Conservation (phyloP, 2,888 invertebrate species). For the Nymphalis urticae region DNA sequence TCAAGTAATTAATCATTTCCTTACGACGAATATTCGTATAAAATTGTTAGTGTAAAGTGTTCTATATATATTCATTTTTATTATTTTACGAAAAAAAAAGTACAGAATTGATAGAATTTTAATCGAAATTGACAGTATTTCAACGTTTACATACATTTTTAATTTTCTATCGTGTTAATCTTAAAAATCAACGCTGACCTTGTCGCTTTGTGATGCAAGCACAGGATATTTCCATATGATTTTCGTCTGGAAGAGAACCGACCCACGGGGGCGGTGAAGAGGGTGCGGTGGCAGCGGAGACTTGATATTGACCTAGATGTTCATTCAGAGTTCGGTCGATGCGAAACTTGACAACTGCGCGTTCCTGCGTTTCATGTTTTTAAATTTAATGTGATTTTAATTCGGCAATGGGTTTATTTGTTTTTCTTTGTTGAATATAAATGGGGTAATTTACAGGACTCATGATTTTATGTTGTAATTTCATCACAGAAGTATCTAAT, state of each 20-base stretch:
- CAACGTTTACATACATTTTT: not conserved
- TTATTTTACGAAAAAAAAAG: not conserved
- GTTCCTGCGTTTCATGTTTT: constrained; percentile 76
- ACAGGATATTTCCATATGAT: constrained; percentile 60
- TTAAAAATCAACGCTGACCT: constrained; percentile 11
- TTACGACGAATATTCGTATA: not conserved
- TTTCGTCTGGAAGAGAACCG: constrained; percentile 61
- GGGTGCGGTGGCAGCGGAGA: constrained; percentile 61
- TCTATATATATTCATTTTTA: not conserved
- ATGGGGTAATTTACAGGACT: constrained; percentile 21
- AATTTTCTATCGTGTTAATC: not conserved
- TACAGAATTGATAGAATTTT: too few relatives aligned
- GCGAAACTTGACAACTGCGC: constrained; percentile 81
- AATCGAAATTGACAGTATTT: too few relatives aligned
- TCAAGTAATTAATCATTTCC: constrained; percentile 1
- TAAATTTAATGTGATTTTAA: constrained; percentile 65
- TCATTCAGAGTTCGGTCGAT: constrained; percentile 82
- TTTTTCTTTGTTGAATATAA: constrained; percentile 46
- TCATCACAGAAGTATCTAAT: constrained; percentile 34
- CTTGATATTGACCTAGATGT: constrained; percentile 82
- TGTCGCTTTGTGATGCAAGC: constrained; percentile 28
- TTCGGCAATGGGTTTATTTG: constrained; percentile 51
- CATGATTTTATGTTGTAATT: constrained; percentile 22
- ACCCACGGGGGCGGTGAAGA: constrained; percentile 56
- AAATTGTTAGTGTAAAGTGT: not conserved